Evolutionary conservation across 2,113 vertebrate genomes (phyloP).

Genomic region (Odocoileus virginianus): DNA sequence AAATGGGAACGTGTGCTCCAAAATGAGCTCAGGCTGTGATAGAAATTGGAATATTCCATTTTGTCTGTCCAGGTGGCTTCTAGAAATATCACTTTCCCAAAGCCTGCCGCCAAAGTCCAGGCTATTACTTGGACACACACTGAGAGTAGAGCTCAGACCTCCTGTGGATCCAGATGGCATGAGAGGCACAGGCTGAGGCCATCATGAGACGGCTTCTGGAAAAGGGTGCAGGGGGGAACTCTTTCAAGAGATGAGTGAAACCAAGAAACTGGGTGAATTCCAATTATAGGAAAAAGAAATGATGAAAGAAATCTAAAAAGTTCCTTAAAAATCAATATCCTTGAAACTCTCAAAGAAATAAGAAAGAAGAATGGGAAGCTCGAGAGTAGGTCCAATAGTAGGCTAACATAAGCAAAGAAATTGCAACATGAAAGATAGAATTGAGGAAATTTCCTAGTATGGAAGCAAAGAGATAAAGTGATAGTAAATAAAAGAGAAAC

Average conservation of each 20-base stretch:
- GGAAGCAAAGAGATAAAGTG: not conserved
- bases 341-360: slow-evolving; percentile 7
- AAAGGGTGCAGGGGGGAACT: not conserved
- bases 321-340: not conserved
- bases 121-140: not conserved
- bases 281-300: not conserved
- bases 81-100: not conserved
- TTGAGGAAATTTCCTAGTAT: not conserved
- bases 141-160: not conserved
- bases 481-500: not conserved
- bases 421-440: not conserved
- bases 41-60: not conserved
- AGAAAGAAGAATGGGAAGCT: not conserved
- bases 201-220: not conserved
- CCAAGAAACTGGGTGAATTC: not conserved
- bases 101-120: not conserved
- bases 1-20: not conserved
- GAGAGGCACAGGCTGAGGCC: not conserved
- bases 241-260: not conserved
- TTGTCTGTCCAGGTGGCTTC: not conserved
- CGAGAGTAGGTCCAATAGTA: not conserved
- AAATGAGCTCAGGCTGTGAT: not conserved
- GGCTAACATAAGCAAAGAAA: not conserved
- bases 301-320: not conserved
- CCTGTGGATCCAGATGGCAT: not conserved